phyloP scores from a whole-genome alignment of 1,140 invertebrate species.

The Lucilia cuprina region DNA sequence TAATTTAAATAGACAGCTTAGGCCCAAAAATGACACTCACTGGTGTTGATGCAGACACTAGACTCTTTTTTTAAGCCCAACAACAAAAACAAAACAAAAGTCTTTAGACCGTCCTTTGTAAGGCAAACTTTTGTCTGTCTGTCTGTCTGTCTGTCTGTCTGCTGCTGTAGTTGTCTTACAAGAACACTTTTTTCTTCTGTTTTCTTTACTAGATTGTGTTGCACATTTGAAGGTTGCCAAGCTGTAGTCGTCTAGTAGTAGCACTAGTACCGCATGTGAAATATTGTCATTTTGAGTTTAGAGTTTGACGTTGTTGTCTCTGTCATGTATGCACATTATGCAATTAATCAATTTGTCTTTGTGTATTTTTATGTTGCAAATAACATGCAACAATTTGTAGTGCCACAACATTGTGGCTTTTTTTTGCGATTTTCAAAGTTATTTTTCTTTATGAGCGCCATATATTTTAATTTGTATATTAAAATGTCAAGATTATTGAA shows the following conservation, averaged over 20 bases:
- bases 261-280: neutral
- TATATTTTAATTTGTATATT: no score
- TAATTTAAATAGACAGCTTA: slow-evolving; percentile 34
- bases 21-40: slow-evolving; percentile 28
- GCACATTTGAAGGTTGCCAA: neutral
- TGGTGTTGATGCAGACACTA: slow-evolving; percentile 27
- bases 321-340: slow-evolving; percentile 32
- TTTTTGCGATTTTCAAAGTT: no score
- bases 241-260: neutral
- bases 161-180: neutral
- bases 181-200: neutral
- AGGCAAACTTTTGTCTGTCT: neutral
- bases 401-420: neutral
- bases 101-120: neutral
- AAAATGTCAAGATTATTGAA: no score
- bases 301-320: slow-evolving; percentile 21
- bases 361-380: neutral
- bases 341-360: slow-evolving; percentile 34
- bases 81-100: neutral
- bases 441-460: no score
- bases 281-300: slow-evolving; percentile 30
- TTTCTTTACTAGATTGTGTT: neutral
- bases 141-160: neutral
- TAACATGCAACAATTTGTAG: slow-evolving; percentile 4
- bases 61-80: neutral